Conservation (phyloP, 2,113 vertebrate genomes). For the Genyomyrus donnyi region DNA sequence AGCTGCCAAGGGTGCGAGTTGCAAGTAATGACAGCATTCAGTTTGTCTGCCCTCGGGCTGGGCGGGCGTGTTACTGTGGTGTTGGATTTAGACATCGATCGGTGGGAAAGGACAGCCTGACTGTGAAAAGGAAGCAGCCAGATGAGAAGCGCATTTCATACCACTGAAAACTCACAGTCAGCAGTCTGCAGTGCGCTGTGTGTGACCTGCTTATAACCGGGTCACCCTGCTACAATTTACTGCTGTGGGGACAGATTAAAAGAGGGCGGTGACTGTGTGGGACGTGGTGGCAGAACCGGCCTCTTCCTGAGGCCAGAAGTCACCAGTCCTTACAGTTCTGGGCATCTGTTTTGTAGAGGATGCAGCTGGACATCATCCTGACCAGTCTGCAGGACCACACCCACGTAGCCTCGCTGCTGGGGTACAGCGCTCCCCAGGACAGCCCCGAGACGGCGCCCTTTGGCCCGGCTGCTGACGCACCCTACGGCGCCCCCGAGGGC, state of each 20-base stretch:
- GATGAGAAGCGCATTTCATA: neutral
- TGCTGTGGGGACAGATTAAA: neutral
- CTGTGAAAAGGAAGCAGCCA: neutral
- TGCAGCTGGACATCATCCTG: slow-evolving; percentile 96
- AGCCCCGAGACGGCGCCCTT: slow-evolving; percentile 60
- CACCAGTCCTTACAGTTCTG: neutral
- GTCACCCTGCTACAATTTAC: neutral
- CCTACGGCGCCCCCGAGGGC: slow-evolving; percentile 59
- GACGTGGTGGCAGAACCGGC: neutral
- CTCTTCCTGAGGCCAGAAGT: neutral
- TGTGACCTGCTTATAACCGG: neutral
- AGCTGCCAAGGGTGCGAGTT: neutral
- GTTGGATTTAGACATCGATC: neutral
- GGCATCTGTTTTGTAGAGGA: slow-evolving; percentile 61
- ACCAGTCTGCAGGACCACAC: slow-evolving; percentile 97
- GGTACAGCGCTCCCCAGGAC: slow-evolving; percentile 85
- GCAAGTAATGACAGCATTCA: neutral
- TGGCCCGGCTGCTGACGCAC: slow-evolving; percentile 59
- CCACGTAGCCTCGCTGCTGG: slow-evolving; percentile 89
- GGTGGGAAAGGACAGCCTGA: neutral
- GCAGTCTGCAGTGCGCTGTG: neutral
- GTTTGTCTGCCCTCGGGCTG: neutral
- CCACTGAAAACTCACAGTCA: neutral
- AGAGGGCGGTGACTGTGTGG: neutral
- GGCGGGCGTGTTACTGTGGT: neutral